Evolutionary conservation across 2,797 vertebrate genomes (phyloP).

Genomic region (Chrysolophus pictus): DNA sequence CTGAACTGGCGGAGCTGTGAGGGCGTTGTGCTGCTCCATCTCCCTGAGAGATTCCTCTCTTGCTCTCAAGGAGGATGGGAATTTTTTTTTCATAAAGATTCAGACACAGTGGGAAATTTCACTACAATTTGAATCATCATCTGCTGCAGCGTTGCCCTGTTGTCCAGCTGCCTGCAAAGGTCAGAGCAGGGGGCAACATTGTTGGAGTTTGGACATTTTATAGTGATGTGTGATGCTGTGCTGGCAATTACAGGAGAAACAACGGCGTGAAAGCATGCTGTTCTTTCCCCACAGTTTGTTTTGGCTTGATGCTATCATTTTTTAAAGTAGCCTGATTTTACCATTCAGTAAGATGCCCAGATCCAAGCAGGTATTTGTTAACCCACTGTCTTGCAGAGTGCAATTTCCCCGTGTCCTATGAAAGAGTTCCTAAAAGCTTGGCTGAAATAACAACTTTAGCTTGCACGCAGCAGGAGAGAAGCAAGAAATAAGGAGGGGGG

Average conservation of each 20-base stretch:
- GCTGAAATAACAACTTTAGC: background rate
- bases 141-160: background rate
- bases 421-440: background rate
- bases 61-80: background rate
- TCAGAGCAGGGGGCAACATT: background rate
- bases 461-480: background rate
- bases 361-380: background rate
- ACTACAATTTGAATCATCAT: background rate
- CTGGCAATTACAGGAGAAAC: background rate
- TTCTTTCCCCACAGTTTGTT: background rate
- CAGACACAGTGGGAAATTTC: background rate
- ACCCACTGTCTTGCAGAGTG: fast-evolving
- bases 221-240: background rate
- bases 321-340: background rate
- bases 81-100: background rate
- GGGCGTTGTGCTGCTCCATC: background rate
- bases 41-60: background rate
- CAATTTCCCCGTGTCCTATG: background rate
- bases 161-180: background rate
- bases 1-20: fast-evolving
- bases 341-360: background rate
- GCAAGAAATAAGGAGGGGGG: background rate
- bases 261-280: background rate
- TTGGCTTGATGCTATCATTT: background rate
- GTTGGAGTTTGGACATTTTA: background rate